Evolutionary conservation across 2,113 vertebrate species (phyloP).

Genomic region (Gobio gobio): DNA sequence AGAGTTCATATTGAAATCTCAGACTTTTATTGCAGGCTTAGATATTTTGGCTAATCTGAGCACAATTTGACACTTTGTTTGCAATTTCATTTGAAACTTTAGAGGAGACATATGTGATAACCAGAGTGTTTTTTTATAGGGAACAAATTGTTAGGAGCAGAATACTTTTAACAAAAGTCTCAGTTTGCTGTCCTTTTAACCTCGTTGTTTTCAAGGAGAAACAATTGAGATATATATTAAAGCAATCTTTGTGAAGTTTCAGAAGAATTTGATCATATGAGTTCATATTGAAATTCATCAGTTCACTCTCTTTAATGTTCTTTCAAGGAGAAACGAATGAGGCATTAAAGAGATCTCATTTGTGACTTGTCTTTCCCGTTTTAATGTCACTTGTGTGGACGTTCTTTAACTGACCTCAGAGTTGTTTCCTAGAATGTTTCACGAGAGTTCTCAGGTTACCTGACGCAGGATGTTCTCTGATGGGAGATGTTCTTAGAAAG

Average conservation of each 20-base stretch:
- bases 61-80: no score
- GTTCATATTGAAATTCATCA: neutral
- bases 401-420: neutral
- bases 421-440: slow-evolving; percentile 8
- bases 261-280: neutral
- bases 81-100: no score
- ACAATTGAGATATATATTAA: neutral
- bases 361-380: neutral
- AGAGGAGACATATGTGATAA: no score
- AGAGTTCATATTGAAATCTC: neutral
- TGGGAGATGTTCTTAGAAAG: slow-evolving; percentile 28
- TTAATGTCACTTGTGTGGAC: neutral
- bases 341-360: neutral
- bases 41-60: no score
- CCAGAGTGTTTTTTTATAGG: no score
- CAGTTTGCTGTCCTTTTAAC: no score
- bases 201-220: no score
- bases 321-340: neutral
- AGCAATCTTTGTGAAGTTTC: neutral
- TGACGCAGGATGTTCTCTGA: slow-evolving; percentile 12
- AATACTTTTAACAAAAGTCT: no score
- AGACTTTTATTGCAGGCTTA: no score
- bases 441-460: neutral
- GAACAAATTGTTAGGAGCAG: no score
- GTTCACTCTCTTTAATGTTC: neutral